phyloP scores from a whole-genome alignment of 2,797 vertebrate genomes.

The Onychomys torridus region DNA sequence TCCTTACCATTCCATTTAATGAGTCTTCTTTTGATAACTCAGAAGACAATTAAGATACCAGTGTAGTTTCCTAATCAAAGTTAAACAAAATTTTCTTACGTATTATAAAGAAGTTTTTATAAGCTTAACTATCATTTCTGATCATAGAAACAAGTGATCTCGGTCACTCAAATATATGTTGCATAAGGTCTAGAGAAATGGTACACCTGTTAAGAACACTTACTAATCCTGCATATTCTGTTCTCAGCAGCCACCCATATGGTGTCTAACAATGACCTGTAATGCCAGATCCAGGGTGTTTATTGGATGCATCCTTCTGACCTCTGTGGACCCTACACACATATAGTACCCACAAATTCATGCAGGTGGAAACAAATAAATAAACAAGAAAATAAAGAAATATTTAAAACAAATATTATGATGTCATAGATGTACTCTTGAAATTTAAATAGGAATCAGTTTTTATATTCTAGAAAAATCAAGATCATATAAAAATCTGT shows the following conservation, averaged over 20 bases:
- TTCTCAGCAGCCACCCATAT: background rate
- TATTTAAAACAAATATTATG: background rate
- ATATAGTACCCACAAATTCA: background rate
- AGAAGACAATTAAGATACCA: background rate
- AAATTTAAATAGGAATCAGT: background rate
- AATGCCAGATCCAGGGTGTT: background rate
- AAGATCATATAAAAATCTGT: background rate
- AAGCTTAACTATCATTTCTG: background rate
- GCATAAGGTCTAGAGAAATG: background rate
- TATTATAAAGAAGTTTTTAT: background rate
- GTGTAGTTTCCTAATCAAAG: background rate
- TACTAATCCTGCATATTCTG: background rate
- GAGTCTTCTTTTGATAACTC: background rate
- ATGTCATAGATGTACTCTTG: background rate
- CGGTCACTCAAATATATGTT: background rate
- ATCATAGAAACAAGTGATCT: background rate
- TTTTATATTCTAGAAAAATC: background rate
- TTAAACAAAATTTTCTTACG: background rate
- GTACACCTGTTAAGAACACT: background rate
- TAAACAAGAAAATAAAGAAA: background rate
- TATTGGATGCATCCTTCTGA: background rate
- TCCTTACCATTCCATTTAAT: background rate
- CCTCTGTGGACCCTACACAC: background rate
- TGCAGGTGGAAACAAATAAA: background rate
- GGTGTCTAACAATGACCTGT: background rate